Evolutionary conservation across 2,888 invertebrate genomes (phyloP).

Genomic region (Noctua janthe): DNA sequence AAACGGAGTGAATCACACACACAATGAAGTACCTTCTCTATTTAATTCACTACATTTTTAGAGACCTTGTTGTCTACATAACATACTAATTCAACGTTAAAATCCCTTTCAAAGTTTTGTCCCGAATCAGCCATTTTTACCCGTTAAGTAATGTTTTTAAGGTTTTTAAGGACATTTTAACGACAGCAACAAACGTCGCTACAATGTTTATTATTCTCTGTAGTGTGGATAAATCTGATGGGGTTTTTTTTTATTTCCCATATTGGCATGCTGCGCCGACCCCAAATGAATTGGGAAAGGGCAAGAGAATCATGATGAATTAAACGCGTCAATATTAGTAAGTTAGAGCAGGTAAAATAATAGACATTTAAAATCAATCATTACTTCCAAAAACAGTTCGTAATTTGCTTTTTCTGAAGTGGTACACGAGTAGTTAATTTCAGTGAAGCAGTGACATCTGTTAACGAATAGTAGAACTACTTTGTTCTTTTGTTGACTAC

Average conservation of each 20-base stretch:
- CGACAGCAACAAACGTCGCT: neutral
- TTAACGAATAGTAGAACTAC: conserved; percentile 53
- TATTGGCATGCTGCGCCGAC: no score
- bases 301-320: neutral
- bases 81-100: neutral
- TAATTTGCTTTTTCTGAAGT: neutral
- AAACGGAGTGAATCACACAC: neutral
- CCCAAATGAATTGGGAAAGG: no score
- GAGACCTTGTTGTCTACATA: neutral
- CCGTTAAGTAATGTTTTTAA: neutral
- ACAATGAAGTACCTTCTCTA: neutral
- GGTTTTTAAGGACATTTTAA: neutral
- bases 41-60: neutral
- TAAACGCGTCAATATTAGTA: neutral
- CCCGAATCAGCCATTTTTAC: neutral
- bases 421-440: neutral
- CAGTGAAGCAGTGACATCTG: conserved; percentile 64
- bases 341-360: neutral
- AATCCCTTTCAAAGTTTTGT: neutral
- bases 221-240: no score
- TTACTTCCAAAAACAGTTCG: neutral
- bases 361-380: no score
- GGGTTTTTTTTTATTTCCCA: neutral
- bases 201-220: neutral
- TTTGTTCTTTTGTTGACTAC: neutral